Percentiles rank a stretch among this genome's conserved stretches.
phyloP scores from a whole-genome alignment of 2,888 invertebrate species.

The Exephanes ischioxanthus region DNA sequence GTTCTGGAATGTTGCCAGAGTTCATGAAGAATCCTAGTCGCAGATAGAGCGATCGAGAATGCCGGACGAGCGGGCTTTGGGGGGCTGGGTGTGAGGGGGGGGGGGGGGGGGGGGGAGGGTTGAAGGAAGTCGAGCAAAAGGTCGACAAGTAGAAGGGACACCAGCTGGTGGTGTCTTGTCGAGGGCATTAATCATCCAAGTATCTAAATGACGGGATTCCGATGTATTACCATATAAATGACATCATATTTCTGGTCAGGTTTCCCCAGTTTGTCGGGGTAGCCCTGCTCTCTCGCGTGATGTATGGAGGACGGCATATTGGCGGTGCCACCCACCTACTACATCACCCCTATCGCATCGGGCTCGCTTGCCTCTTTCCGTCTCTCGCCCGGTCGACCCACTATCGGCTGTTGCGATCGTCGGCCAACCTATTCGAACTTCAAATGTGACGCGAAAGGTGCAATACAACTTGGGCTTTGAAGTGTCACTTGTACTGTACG shows the following conservation, averaged over 20 bases:
- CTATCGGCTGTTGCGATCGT: conserved; percentile 45
- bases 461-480: not conserved
- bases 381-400: conserved; percentile 34
- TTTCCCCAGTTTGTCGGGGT: conserved; percentile 73
- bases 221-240: conserved; percentile 85
- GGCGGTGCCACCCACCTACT: conserved; percentile 79
- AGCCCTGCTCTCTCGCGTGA: conserved; percentile 76
- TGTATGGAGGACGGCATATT: conserved; percentile 85
- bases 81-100: not conserved
- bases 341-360: conserved; percentile 80
- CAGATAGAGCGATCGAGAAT: conserved; percentile 40
- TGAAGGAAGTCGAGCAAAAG: conserved; percentile 64
- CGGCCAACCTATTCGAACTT: conserved; percentile 34
- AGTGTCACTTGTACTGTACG: not conserved
- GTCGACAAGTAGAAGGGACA: conserved; percentile 73
- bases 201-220: conserved; percentile 85
- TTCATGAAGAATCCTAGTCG: conserved; percentile 63
- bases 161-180: conserved; percentile 84
- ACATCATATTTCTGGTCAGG: conserved; percentile 85
- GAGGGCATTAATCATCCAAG: conserved; percentile 84
- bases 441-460: not conserved
- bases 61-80: conserved; percentile 39
- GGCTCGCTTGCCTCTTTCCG: conserved; percentile 70
- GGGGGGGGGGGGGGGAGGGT: conserved; percentile 7
- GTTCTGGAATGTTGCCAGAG: conserved; percentile 60